Conservation (phyloP, 2,888 invertebrate species). For the Caenorhabditis japonica region DNA sequence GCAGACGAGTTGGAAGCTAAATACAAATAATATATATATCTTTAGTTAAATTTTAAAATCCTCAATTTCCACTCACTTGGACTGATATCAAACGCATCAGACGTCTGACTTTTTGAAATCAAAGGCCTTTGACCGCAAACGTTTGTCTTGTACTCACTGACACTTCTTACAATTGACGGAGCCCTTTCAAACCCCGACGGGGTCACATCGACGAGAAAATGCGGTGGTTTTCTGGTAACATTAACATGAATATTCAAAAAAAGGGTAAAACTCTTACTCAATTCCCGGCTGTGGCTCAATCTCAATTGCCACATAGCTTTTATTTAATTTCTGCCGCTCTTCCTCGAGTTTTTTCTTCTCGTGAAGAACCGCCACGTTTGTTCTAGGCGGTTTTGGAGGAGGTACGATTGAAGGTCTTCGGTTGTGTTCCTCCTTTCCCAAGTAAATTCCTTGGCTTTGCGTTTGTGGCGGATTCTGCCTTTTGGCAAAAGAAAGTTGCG, state of each 20-base stretch:
- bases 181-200: conserved; percentile 29
- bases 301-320: conserved; percentile 33
- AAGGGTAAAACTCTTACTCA: conserved; percentile 1
- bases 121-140: conserved; percentile 41
- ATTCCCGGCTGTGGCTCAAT: conserved; percentile 23
- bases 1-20: conserved; percentile 64
- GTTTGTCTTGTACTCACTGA: conserved; percentile 74
- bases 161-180: conserved; percentile 76
- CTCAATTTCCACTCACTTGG: conserved; percentile 52
- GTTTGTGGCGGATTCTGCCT: conserved; percentile 39
- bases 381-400: conserved; percentile 74
- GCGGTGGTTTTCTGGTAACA: conserved; percentile 14
- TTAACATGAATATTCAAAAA: neutral
- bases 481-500: conserved; percentile 63
- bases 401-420: conserved; percentile 66
- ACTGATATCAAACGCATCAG: conserved; percentile 67
- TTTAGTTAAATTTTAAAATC: neutral
- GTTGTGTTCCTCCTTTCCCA: conserved; percentile 64
- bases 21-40: conserved; percentile 9
- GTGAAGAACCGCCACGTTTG: conserved; percentile 67
- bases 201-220: conserved; percentile 35
- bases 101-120: conserved; percentile 67
- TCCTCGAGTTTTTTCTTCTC: conserved; percentile 63
- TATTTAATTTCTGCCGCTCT: conserved; percentile 24
- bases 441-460: conserved; percentile 68